A percentile compares a stretch with the other conserved stretches of the same genome.
These are phyloP conservation scores for Siniperca knerii DNA, from an alignment of 2,113 vertebrate species.

Conservation along the genomic window DNA sequence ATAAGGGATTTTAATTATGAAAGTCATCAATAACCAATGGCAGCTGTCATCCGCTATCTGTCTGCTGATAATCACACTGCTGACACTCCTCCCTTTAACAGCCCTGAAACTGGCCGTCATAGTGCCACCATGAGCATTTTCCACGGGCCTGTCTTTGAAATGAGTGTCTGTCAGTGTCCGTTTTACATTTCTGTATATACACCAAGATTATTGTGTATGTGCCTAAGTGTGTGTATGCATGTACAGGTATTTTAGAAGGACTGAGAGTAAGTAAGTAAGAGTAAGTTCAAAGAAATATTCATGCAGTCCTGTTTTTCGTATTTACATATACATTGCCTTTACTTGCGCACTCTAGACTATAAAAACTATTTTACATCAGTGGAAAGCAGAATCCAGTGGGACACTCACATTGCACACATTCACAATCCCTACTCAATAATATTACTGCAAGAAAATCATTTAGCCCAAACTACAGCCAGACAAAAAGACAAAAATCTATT, in stretches of 20 bases:
- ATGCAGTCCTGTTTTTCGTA: conserved; percentile 28
- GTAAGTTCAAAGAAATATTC: conserved; percentile 52
- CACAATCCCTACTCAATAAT: conserved; percentile 44
- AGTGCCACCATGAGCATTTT: conserved; percentile 16
- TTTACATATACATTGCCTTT: conserved; percentile 69
- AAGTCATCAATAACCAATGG: conserved; percentile 86
- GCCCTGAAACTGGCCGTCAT: conserved; percentile 41
- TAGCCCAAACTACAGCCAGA: conserved; percentile 21
- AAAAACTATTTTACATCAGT: conserved; percentile 48
- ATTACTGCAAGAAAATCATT: conserved; percentile 45
- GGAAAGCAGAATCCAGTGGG: conserved; percentile 30
- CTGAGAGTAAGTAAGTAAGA: background rate
- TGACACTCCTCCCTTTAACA: conserved; percentile 66
- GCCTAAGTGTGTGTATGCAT: background rate
- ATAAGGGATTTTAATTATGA: conserved; percentile 85
- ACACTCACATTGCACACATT: conserved; percentile 27
- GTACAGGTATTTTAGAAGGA: conserved; percentile 18
- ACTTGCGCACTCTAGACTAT: conserved; percentile 18
- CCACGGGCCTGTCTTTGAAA: conserved; percentile 45
- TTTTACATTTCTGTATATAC: conserved; percentile 45
- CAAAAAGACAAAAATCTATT: conserved; percentile 48
- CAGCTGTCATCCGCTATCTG: conserved; percentile 84
- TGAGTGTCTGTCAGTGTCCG: background rate
- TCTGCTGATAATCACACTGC: conserved; percentile 76
- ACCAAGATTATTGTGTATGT: conserved; percentile 16